Evolutionary conservation across 2,888 invertebrate species (phyloP), one percentile per base, ranked within the genome.

Genomic region (Acronicta psi): DNA sequence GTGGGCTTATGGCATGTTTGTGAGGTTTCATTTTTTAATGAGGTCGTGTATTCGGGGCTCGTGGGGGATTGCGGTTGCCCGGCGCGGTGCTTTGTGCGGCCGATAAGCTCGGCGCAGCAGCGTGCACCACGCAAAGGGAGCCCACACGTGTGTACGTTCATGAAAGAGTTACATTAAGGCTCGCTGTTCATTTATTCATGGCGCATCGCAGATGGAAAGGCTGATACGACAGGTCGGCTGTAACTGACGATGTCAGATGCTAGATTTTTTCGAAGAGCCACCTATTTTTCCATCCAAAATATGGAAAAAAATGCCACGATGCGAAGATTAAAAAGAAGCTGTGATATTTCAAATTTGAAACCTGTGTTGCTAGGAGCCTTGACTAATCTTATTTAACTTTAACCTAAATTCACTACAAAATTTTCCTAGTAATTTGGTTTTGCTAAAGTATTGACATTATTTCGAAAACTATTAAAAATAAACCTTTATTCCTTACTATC

Each of bases 1-100:
- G 84, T 84, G 73, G 81, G 84, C 80, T 80, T 78, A 82, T 77
- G 80, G 80, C 79, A 83, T 88, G 89, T 88, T 86, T 89, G 87
- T 86, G 77, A 75, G 82, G 85, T 85, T 89, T 89, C 87, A 90
- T 90, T 93, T 93, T 93, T 93, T 94, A 93, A 94, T 93, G 93
- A 94, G 93, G 91, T 86, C 91, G 91, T 79, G 89, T 88, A 86
- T 90, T 90, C 87, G 88, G 87, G 85, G 76, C 81, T 85, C 79
- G 75, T 69, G 73, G 79, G 80, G 81, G 81, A 84, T 86, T 83
- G 84, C 83, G 81, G 83, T 82, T 61, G 76, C 76, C 77, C 85
- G 83, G 84, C 74, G 71, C 67, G 75, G 68, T 65, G 83, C 87
- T 90, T 91, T 91, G 86, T 88, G 83, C 69, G 18, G 67, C 55